Evolutionary conservation across 2,797 vertebrate genomes (phyloP).

Genomic region (Erithacus rubecula): DNA sequence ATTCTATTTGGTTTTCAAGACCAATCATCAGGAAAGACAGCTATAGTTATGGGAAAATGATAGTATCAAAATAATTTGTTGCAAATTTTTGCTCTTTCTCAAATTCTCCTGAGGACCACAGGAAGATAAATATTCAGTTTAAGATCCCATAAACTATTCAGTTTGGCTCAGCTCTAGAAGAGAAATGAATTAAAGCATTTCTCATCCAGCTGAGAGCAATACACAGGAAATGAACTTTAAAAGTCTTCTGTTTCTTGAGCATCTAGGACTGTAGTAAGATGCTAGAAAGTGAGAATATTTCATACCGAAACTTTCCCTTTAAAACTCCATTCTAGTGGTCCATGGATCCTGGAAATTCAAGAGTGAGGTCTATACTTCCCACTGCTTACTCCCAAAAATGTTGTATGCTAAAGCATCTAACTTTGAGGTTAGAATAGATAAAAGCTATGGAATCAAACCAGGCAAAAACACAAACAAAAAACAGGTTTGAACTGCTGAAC

Average conservation of each 20-base stretch:
- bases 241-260: not conserved
- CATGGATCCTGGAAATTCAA: not conserved
- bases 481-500: not conserved
- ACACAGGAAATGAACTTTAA: not conserved
- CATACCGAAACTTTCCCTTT: not conserved
- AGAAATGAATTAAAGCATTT: not conserved
- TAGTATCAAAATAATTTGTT: not conserved
- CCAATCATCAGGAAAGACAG: not conserved
- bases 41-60: not conserved
- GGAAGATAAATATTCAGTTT: not conserved
- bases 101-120: not conserved
- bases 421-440: not conserved
- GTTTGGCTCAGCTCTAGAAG: not conserved
- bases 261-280: not conserved
- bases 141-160: not conserved
- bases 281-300: not conserved
- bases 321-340: not conserved
- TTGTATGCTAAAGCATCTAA: not conserved
- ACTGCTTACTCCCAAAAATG: not conserved
- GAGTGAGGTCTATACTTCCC: not conserved
- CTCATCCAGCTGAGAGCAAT: not conserved
- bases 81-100: not conserved
- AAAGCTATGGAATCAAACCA: not conserved
- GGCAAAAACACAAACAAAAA: not conserved
- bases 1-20: constrained; percentile 23